phyloP scores from a whole-genome alignment of 2,797 vertebrate species.

The Natrix natrix region DNA sequence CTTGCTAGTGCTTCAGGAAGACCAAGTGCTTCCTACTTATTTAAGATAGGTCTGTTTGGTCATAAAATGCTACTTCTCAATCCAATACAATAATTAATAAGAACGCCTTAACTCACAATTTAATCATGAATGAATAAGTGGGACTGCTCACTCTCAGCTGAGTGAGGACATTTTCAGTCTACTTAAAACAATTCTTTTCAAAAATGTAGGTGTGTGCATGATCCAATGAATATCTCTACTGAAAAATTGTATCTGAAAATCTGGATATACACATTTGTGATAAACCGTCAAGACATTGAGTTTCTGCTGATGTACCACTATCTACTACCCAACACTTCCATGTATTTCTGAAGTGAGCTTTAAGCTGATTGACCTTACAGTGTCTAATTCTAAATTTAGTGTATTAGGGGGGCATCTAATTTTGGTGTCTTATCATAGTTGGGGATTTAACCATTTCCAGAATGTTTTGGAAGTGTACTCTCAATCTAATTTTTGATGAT shows the following conservation, averaged over 20 bases:
- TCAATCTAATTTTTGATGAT: not conserved
- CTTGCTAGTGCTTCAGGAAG: not conserved
- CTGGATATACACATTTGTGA: not conserved
- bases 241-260: not conserved
- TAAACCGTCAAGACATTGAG: not conserved
- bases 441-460: not conserved
- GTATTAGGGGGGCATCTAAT: not conserved
- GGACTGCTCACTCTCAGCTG: not conserved
- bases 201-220: not conserved
- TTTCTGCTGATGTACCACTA: not conserved
- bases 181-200: not conserved
- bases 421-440: not conserved
- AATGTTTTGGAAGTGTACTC: not conserved
- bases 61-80: not conserved
- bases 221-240: not conserved
- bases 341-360: not conserved
- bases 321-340: not conserved
- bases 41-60: not conserved
- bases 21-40: not conserved
- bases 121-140: not conserved
- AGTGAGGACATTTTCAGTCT: not conserved
- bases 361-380: not conserved
- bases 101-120: not conserved
- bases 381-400: not conserved
- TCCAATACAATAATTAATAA: not conserved